phyloP scores from a whole-genome alignment of 35 echinoderm and acorn worm species.

The Lytechinus variegatus region DNA sequence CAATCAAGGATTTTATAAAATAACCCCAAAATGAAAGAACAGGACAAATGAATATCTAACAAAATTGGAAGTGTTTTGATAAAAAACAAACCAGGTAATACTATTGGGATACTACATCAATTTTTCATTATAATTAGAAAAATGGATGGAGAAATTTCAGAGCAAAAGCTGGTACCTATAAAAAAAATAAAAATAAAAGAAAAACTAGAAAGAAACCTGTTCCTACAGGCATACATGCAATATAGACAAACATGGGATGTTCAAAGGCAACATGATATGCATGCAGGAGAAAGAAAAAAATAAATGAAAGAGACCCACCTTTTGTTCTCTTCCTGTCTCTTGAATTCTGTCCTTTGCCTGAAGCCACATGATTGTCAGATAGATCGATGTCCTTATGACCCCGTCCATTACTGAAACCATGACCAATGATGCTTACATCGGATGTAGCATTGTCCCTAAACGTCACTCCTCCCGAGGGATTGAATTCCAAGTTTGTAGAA shows the following conservation, averaged over 20 bases:
- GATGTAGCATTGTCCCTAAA: constrained; percentile 86
- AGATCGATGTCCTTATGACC: constrained; percentile 12
- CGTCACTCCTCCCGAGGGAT: constrained; percentile 80
- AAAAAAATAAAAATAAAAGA: too few relatives aligned
- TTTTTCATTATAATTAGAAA: too few relatives aligned
- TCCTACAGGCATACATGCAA: background rate
- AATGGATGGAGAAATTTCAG: too few relatives aligned
- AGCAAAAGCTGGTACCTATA: too few relatives aligned
- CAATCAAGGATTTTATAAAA: too few relatives aligned
- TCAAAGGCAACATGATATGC: too few relatives aligned
- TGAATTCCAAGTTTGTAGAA: constrained; percentile 68
- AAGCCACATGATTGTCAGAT: constrained; percentile 44
- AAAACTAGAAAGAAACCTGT: too few relatives aligned
- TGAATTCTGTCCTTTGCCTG: constrained; percentile 70
- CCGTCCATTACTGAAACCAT: constrained; percentile 66
- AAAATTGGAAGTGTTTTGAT: too few relatives aligned
- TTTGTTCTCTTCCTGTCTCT: constrained; percentile 84
- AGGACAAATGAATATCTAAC: too few relatives aligned
- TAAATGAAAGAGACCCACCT: constrained; percentile 55
- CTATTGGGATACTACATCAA: too few relatives aligned
- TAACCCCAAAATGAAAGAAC: too few relatives aligned
- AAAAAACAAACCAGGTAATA: too few relatives aligned
- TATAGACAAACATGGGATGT: background rate
- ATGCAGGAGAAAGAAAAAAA: background rate
- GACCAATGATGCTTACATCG: constrained; percentile 92